phyloP scores from a whole-genome alignment of 2,888 invertebrate species.

The Agapostemon virescens region DNA sequence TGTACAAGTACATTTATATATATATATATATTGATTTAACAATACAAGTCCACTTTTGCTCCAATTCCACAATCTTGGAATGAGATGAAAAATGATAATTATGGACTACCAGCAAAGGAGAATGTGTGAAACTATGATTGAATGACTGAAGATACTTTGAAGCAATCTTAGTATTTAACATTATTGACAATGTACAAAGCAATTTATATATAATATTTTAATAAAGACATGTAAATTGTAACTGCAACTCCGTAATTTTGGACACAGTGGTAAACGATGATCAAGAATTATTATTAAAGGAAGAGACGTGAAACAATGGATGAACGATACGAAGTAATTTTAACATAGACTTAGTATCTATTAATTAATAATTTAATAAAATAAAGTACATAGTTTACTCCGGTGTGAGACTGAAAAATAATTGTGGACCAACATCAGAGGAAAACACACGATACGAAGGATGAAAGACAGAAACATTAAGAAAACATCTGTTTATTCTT shows the following conservation, averaged over 20 bases:
- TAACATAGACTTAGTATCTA: background rate
- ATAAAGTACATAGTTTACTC: background rate
- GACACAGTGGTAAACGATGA: background rate
- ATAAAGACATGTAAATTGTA: background rate
- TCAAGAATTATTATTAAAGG: no score
- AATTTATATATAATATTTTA: background rate
- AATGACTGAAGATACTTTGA: background rate
- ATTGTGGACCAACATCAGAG: background rate
- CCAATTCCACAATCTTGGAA: background rate
- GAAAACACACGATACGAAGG: background rate
- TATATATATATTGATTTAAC: no score
- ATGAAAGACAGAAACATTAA: conserved; percentile 44
- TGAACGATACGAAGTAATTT: background rate
- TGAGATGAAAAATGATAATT: background rate
- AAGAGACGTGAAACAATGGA: background rate
- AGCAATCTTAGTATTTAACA: background rate
- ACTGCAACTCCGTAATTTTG: background rate
- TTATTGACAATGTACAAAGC: background rate
- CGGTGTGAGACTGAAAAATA: background rate
- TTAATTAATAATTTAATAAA: background rate
- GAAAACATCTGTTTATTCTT: conserved; percentile 75
- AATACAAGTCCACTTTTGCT: background rate
- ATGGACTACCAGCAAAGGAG: background rate
- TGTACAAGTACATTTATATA: conserved; percentile 5
- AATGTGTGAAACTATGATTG: background rate